Percentiles rank a stretch among this genome's conserved stretches.
Conservation (phyloP, 2,797 vertebrate genomes). For the Typhlichthys eigenmanni region DNA sequence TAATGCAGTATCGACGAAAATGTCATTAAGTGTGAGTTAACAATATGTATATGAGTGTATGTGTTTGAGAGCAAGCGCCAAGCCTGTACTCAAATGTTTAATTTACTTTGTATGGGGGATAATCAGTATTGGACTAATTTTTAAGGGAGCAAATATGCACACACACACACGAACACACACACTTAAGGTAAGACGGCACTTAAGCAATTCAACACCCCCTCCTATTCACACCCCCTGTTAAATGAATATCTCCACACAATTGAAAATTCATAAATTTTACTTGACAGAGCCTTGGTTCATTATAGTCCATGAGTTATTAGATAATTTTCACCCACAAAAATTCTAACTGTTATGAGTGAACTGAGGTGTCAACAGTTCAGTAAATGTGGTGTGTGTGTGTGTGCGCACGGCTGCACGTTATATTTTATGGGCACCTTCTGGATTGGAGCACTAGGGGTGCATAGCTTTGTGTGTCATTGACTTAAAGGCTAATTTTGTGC, state of each 20-base stretch:
- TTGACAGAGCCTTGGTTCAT: slow-evolving; percentile 70
- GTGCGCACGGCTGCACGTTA: slow-evolving; percentile 11
- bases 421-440: slow-evolving; percentile 20
- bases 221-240: slow-evolving; percentile 51
- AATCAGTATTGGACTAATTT: too few relatives aligned
- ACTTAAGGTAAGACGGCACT: slow-evolving; percentile 10
- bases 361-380: slow-evolving; percentile 69
- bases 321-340: slow-evolving; percentile 72
- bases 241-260: slow-evolving; percentile 61
- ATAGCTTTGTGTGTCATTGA: too few relatives aligned
- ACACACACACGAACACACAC: too few relatives aligned
- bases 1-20: too few relatives aligned
- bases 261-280: slow-evolving; percentile 70
- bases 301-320: slow-evolving; percentile 74
- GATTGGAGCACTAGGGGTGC: slow-evolving; percentile 1
- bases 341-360: slow-evolving; percentile 72
- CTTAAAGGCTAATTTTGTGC: too few relatives aligned
- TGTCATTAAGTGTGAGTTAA: too few relatives aligned
- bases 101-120: too few relatives aligned
- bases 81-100: too few relatives aligned
- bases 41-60: too few relatives aligned
- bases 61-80: too few relatives aligned
- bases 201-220: slow-evolving; percentile 27
- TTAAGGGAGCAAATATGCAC: too few relatives aligned
- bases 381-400: slow-evolving; percentile 25